Conservation (phyloP, 92 coral and sea anemone genomes). For the Virgularia gustaviana region DNA sequence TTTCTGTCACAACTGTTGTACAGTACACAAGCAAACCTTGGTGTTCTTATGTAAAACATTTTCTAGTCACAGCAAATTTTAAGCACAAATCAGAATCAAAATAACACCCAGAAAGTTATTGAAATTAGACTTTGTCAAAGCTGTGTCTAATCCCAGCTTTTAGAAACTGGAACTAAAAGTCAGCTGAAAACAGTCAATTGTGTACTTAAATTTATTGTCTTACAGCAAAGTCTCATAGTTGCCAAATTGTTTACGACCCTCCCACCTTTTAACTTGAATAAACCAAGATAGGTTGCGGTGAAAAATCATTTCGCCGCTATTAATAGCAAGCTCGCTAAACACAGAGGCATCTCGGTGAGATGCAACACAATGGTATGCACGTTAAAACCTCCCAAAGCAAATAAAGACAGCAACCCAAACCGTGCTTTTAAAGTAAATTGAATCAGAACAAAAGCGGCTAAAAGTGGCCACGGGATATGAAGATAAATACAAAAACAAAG, state of each 20-base stretch:
- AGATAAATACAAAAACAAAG: conserved; percentile 10
- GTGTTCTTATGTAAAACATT: no score
- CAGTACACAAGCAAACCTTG: no score
- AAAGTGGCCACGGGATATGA: conserved; percentile 29
- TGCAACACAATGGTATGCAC: conserved; percentile 20
- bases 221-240: conserved; percentile 11
- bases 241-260: conserved; percentile 19
- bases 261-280: conserved; percentile 19
- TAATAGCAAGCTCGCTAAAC: conserved; percentile 5
- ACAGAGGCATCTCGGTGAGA: conserved; percentile 20
- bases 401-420: conserved; percentile 23
- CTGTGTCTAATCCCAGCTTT: not conserved
- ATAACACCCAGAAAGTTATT: no score
- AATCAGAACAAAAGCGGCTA: conserved; percentile 31
- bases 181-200: not conserved
- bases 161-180: not conserved
- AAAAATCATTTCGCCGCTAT: conserved; percentile 13
- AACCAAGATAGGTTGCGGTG: conserved; percentile 27
- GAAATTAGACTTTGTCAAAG: not conserved
- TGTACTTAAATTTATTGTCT: not conserved
- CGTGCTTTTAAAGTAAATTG: conserved; percentile 30
- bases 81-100: no score
- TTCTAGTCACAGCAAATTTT: no score
- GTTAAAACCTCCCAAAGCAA: conserved; percentile 26
- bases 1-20: no score